Conservation (phyloP, 2,113 vertebrate genomes). For the Eretmochelys imbricata region DNA sequence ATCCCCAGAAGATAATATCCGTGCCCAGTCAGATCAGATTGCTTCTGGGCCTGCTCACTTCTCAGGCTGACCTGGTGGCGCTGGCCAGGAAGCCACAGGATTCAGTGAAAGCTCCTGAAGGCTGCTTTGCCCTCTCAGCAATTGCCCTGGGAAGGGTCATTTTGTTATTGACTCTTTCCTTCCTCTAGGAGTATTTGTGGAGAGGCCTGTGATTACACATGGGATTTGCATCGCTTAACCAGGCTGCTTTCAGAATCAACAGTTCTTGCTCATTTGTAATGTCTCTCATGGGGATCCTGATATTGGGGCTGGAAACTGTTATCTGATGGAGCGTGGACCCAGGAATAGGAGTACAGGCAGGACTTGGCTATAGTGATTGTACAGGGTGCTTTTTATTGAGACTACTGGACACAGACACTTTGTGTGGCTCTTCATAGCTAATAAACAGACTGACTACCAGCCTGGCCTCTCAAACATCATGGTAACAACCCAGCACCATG, state of each 20-base stretch:
- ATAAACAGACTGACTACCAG: not conserved
- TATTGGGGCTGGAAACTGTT: accelerated
- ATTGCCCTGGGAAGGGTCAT: too few species aligned
- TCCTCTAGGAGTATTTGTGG: not conserved
- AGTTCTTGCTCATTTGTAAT: not conserved
- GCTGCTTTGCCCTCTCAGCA: not conserved
- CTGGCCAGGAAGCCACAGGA: not conserved
- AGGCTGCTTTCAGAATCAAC: not conserved
- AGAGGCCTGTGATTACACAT: not conserved
- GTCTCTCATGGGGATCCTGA: not conserved
- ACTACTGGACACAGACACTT: not conserved
- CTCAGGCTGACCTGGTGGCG: not conserved
- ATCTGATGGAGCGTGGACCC: accelerated
- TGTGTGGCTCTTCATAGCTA: not conserved
- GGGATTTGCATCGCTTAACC: not conserved
- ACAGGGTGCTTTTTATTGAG: not conserved
- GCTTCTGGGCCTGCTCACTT: not conserved
- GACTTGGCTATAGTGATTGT: not conserved
- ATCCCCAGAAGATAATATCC: not conserved
- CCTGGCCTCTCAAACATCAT: not conserved
- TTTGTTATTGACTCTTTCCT: not conserved
- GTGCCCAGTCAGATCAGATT: not conserved
- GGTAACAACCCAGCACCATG: not conserved
- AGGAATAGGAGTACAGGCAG: not conserved
- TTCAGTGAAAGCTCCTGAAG: not conserved